phyloP scores from a whole-genome alignment of 2,888 invertebrate species.

The Conops quadrifasciatus region DNA sequence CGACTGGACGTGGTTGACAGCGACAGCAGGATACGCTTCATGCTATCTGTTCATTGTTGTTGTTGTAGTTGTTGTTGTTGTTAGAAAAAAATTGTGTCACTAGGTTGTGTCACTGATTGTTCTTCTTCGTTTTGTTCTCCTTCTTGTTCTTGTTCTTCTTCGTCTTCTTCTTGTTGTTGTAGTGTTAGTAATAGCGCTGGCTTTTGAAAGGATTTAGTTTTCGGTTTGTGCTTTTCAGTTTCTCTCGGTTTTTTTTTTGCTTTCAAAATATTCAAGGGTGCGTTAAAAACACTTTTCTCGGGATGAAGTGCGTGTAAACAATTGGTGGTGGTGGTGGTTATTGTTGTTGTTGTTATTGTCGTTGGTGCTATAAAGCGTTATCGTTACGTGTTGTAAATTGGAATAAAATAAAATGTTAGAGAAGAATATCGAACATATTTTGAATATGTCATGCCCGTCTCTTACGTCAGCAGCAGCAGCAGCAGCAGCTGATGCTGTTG shows the following conservation, averaged over 20 bases:
- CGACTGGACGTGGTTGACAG: slow-evolving; percentile 26
- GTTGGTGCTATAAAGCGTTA: too few relatives aligned
- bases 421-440: too few relatives aligned
- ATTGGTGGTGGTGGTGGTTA: background rate
- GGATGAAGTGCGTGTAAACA: background rate
- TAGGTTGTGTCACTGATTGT: slow-evolving; percentile 12
- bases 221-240: background rate
- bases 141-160: slow-evolving; percentile 1
- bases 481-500: too few relatives aligned
- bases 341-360: background rate
- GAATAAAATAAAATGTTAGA: too few relatives aligned
- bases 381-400: background rate
- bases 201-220: slow-evolving; percentile 12
- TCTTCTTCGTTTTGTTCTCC: background rate
- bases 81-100: slow-evolving; percentile 29
- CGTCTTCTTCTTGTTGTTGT: background rate
- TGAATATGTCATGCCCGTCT: too few relatives aligned
- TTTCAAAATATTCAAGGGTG: background rate
- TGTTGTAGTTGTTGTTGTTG: background rate
- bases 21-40: slow-evolving; percentile 4
- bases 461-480: too few relatives aligned
- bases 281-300: background rate
- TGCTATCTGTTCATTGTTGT: background rate
- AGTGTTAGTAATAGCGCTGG: background rate
- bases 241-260: background rate